Evolutionary conservation across 2,888 invertebrate genomes (phyloP), one percentile per base, ranked within the genome.

Genomic region (Eristalinus sepulchralis): DNA sequence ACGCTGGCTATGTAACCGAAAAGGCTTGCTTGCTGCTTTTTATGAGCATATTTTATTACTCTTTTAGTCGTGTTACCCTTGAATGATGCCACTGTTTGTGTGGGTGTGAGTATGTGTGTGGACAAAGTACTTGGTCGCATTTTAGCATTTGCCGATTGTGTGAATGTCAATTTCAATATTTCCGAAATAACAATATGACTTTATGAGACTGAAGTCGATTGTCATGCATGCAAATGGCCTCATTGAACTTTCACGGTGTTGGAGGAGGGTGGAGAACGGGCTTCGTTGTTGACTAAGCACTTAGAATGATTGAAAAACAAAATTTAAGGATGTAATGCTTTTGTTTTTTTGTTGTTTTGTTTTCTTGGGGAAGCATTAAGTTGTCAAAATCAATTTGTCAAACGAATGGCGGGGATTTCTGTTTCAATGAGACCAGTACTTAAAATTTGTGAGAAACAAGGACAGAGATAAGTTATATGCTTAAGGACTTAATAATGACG

Each of bases 141-240:
- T 82, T 82, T 75, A 73, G 53, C 82, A 82, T 82, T 85, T 78
- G 72, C 82, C 86, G 78, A 78, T 86, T 86, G 73, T 78, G 73
- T 71, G 60, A 75, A 82, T 83, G 86, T 86, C 82, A 86, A 86
- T 86, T 86, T 83, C 86, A 86, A 86, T 86, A 86, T 83, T 83
- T 78, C 62, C 66, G 47, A 83, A 86, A 86, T 86, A 86, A 78
- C 83, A 83, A 86, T 86, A 82, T 78, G 73, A 82, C 73, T 85
- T 85, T 86, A 86, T 86, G 83, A 86, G 47, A 27, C 62, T 53
- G 17, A 60, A 83, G 86, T 75, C 91, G 90, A 91, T 91, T 91
- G 91, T 90, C 91, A 91, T 91, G 91, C 91, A 91, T 91, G 91
- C 91, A 91, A 91, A 91, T 91, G 89, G 90, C 90, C 90, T 91